phyloP scores from a whole-genome alignment of 2,113 vertebrate species.

The Motacilla alba region DNA sequence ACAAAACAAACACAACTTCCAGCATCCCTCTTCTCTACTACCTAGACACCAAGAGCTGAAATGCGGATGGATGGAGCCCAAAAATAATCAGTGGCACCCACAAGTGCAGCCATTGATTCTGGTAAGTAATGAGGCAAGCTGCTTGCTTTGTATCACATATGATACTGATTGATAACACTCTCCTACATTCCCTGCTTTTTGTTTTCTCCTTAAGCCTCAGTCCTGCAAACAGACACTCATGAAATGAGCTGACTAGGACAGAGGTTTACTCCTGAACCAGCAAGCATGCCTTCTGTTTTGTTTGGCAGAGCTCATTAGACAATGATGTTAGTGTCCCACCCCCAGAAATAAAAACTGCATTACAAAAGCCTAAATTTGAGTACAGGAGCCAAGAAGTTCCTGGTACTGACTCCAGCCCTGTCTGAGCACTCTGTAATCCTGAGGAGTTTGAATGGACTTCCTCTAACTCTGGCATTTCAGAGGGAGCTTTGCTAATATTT shows the following conservation, averaged over 20 bases:
- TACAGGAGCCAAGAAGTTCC: neutral
- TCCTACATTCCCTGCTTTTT: neutral
- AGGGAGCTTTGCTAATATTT: neutral
- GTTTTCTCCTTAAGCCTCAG: neutral
- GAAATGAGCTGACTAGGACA: neutral
- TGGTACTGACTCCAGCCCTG: neutral
- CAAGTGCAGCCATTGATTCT: neutral
- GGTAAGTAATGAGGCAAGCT: neutral
- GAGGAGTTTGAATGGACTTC: neutral
- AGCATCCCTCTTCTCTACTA: neutral
- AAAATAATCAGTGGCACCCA: neutral
- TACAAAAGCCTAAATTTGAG: neutral
- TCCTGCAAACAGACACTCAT: neutral
- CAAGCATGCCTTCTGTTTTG: neutral
- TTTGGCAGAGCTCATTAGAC: neutral
- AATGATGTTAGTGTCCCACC: neutral
- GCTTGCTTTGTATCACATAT: neutral
- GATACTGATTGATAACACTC: neutral
- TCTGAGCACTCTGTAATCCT: neutral
- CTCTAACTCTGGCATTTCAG: neutral
- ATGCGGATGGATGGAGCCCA: neutral
- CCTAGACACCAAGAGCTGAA: neutral
- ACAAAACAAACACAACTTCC: neutral
- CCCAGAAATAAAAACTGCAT: neutral
- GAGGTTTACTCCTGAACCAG: neutral